Conservation (phyloP, 2,797 vertebrate species). For the Bradypodion ventrale region DNA sequence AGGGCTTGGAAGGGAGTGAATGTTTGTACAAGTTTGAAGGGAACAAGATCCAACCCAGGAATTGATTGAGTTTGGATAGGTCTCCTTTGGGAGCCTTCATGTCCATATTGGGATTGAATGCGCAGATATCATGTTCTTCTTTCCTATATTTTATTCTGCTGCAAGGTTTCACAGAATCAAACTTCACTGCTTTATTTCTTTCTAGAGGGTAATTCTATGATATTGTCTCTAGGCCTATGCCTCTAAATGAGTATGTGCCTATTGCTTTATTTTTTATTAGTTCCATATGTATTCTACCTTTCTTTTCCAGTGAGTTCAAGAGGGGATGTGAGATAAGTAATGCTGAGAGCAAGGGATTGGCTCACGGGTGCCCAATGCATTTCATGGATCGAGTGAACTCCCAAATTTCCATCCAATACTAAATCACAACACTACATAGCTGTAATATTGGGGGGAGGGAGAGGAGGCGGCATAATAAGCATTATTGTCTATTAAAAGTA, state of each 20-base stretch:
- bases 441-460: too few species aligned
- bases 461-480: too few species aligned
- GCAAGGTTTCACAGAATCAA: not conserved
- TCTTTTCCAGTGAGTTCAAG: not conserved
- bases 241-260: not conserved
- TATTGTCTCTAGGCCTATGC: not conserved
- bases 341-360: too few species aligned
- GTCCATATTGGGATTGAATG: not conserved
- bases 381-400: too few species aligned
- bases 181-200: not conserved
- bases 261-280: not conserved
- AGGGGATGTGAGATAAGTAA: too few species aligned
- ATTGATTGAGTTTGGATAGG: not conserved
- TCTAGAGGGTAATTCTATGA: not conserved
- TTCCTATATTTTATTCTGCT: not conserved
- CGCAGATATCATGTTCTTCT: too few species aligned
- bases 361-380: too few species aligned
- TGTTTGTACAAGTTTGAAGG: not conserved
- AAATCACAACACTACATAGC: too few species aligned
- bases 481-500: too few species aligned
- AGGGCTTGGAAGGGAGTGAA: too few species aligned
- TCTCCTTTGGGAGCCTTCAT: not conserved
- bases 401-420: too few species aligned
- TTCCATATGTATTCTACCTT: not conserved
- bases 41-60: not conserved